Percentiles rank a stretch among this genome's conserved stretches.
phyloP scores from a whole-genome alignment of 2,113 vertebrate species.

The Erythrolamprus reginae region DNA sequence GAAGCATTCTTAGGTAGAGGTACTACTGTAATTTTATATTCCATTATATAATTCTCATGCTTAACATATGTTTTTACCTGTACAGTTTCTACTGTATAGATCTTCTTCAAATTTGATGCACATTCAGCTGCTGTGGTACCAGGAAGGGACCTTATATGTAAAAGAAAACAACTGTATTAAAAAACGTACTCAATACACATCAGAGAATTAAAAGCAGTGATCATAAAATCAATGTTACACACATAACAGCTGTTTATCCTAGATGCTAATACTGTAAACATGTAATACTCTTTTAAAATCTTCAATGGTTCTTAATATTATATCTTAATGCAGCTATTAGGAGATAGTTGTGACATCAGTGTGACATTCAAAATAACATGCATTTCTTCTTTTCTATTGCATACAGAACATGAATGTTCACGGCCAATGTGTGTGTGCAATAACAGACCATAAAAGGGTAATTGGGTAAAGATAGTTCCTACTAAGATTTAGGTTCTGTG shows the following conservation, averaged over 20 bases:
- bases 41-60: background rate
- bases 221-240: background rate
- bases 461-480: background rate
- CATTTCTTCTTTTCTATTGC: background rate
- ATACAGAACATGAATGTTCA: background rate
- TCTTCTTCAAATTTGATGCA: slow-evolving; percentile 92
- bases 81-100: slow-evolving; percentile 89
- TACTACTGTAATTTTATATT: background rate
- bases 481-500: background rate
- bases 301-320: background rate
- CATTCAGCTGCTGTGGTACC: slow-evolving; percentile 94
- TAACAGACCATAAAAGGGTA: background rate
- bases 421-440: background rate
- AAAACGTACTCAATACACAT: background rate
- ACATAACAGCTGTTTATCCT: background rate
- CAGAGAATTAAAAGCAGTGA: background rate
- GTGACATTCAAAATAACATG: background rate
- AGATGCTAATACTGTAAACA: background rate
- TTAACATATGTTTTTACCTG: slow-evolving; percentile 73
- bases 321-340: background rate
- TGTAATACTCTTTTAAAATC: background rate
- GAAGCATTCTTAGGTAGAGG: too few relatives aligned
- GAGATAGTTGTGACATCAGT: background rate
- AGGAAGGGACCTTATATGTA: slow-evolving; percentile 80
- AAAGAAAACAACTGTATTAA: background rate